Base-by-base conservation (phyloP, 2,113 vertebrate species). In the Pan paniscus region DNA sequence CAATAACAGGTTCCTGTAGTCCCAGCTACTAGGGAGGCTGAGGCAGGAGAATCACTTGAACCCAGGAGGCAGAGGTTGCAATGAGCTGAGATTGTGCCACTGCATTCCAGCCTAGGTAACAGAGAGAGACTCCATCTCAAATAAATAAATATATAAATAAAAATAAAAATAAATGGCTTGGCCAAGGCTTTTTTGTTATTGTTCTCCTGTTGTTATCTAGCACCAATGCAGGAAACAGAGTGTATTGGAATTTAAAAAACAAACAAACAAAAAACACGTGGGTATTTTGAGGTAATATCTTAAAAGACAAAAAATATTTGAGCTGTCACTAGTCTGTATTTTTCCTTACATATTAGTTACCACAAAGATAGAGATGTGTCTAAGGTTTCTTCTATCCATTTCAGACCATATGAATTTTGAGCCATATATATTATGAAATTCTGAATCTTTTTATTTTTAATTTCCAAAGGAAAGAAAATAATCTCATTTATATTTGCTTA, bases 321-420 rank as follows among this genome's bases (percentile, higher is more conserved):
- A 83, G 8, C n/a, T 92, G 10, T 78, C 16, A 32, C 8, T 27
- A 59, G 57, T 12, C n/a, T 89, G 0, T 76, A 13, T 80, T 80
- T 92, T 79, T 83, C 68, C 35, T 89, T 84, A 59, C 14, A 52
- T 16, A 10, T 93, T 40, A 81, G 50, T 76, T 14, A 0, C 35
- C 12, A 11, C 25, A 52, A 79, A 83, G 40, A 84, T 35, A 8
- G 79, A 92, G 9, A 30, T 46, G 9, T 68, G 13, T 35, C 6
- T 95, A 96, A 97, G 52, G 57, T 96, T 96, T 96, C 40, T 90
- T 85, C 23, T 90, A 64, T 89, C 52, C 95, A 94, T 93, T 57
- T 82, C 10, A 6, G 93, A 80, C 87, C 67, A 84, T 87, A 80
- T 57, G 64, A 61, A 79, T 59, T 88, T 67, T 83, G 11, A 72